Conservation (phyloP, 2,113 vertebrate genomes). For the Benitochromis conjunctus region DNA sequence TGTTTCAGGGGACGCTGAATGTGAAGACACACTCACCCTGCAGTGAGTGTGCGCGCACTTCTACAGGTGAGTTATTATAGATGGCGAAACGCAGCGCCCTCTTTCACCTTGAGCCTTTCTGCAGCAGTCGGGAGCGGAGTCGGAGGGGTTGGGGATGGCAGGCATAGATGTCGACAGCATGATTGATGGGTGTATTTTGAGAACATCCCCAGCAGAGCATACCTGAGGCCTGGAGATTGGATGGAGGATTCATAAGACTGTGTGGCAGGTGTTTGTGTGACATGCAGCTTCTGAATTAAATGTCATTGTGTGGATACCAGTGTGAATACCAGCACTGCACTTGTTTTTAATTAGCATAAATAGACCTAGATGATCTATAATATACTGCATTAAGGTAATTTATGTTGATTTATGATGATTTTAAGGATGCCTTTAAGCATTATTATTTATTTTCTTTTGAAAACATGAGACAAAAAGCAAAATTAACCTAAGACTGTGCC, state of each 20-base stretch:
- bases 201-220: constrained; percentile 57
- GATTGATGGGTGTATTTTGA: constrained; percentile 69
- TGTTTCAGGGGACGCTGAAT: neutral
- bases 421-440: neutral
- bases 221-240: constrained; percentile 61
- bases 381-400: neutral
- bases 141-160: neutral
- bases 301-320: neutral
- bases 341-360: neutral
- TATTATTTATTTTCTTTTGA: neutral
- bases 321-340: neutral
- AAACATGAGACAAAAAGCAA: neutral
- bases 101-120: constrained; percentile 62
- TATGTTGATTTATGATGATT: neutral
- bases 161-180: constrained; percentile 33
- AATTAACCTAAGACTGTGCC: neutral
- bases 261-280: constrained; percentile 20
- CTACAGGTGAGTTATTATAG: constrained; percentile 52
- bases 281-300: constrained; percentile 16
- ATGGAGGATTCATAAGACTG: constrained; percentile 12
- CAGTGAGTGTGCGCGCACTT: neutral
- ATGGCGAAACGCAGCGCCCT: constrained; percentile 15
- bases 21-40: neutral
- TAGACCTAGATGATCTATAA: neutral
- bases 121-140: neutral